Evolutionary conservation across 2,888 invertebrate species (phyloP).

Genomic region (Calliphora vomitoria): DNA sequence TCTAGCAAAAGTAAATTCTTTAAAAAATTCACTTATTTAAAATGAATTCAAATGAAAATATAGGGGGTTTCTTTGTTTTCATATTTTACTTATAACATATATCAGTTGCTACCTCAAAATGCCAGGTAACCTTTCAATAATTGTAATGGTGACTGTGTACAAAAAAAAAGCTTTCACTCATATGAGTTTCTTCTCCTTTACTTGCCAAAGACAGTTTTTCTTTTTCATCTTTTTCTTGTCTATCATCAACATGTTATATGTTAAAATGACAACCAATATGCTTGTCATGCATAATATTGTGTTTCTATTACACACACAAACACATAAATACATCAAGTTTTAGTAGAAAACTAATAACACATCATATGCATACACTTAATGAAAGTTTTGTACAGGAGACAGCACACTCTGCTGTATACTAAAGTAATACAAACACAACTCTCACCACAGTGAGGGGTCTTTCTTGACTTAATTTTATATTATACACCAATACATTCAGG

Average conservation of each 20-base stretch:
- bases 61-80: neutral
- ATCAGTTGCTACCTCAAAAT: constrained; percentile 39
- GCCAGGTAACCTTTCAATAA: constrained; percentile 60
- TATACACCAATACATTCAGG: neutral
- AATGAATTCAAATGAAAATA: neutral
- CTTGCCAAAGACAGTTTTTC: constrained; percentile 14
- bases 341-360: constrained; percentile 65
- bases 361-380: constrained; percentile 41
- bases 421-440: neutral
- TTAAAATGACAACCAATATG: constrained; percentile 64
- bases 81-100: neutral
- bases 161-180: constrained; percentile 31
- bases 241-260: constrained; percentile 41
- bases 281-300: constrained; percentile 70
- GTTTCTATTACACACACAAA: neutral
- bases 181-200: constrained; percentile 2
- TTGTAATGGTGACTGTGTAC: constrained; percentile 37
- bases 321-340: constrained; percentile 23
- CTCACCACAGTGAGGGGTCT: constrained; percentile 52
- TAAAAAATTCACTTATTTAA: no score
- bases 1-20: no score
- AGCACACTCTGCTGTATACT: no score
- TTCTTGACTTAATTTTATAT: constrained; percentile 67
- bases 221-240: constrained; percentile 13
- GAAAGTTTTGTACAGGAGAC: neutral